Conservation (phyloP, 2,113 vertebrate species). For the Cephalopterus ornatus region DNA sequence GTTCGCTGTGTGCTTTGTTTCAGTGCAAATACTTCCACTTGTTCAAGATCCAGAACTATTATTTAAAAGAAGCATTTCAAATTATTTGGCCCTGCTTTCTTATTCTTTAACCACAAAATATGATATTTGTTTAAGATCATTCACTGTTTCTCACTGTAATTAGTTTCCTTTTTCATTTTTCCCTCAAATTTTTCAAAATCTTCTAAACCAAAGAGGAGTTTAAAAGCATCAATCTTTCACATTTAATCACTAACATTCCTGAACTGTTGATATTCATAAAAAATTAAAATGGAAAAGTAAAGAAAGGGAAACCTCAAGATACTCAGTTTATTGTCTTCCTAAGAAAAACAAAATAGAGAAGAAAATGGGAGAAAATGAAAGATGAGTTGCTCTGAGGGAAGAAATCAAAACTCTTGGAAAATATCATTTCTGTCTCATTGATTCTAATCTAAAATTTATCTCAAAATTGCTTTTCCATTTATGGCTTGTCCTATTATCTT, state of each 20-base stretch:
- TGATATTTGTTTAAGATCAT: not conserved
- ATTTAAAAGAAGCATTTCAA: not conserved
- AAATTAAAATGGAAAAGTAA: not conserved
- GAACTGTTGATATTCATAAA: not conserved
- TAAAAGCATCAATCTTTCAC: not conserved
- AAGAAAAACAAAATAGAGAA: not conserved
- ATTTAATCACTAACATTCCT: not conserved
- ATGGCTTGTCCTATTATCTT: not conserved
- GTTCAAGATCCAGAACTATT: not conserved
- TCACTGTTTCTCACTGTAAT: not conserved
- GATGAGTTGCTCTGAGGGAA: not conserved
- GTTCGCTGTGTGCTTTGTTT: not conserved
- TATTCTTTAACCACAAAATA: not conserved
- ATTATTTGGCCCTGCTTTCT: not conserved
- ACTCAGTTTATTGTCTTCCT: not conserved
- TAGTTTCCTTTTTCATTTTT: not conserved
- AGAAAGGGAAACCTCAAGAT: not conserved
- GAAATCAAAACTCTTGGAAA: not conserved
- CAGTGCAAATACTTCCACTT: not conserved
- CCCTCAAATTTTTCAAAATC: not conserved
- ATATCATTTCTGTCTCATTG: not conserved
- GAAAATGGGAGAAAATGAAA: not conserved
- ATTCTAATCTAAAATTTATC: not conserved
- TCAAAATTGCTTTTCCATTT: not conserved
- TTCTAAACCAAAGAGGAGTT: not conserved